Percentiles rank a stretch among this genome's conserved stretches.
Conservation (phyloP, 2,888 invertebrate genomes). For the Artemia sinica region DNA sequence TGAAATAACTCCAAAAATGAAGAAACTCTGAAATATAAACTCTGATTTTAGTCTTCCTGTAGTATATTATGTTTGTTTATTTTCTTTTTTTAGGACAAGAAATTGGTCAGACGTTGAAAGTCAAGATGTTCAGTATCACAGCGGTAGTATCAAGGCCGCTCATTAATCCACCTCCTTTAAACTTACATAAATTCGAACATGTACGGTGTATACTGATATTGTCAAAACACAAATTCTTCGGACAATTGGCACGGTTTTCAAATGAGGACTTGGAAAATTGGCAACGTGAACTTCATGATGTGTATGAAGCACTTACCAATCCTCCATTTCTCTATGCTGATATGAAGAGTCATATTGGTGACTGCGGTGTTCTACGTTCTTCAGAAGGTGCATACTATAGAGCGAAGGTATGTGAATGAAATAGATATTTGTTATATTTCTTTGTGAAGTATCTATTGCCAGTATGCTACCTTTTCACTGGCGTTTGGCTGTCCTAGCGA, state of each 20-base stretch:
- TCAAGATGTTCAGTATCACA: neutral
- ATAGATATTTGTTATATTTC: too few species aligned
- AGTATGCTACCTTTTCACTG: too few species aligned
- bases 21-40: too few species aligned
- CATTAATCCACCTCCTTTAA: neutral
- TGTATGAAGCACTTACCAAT: neutral
- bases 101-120: neutral
- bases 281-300: constrained; percentile 11
- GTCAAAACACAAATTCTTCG: constrained; percentile 13
- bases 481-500: too few species aligned
- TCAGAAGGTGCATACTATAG: constrained; percentile 19
- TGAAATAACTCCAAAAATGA: too few species aligned
- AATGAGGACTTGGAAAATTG: constrained; percentile 5
- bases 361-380: constrained; percentile 19
- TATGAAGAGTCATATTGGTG: constrained; percentile 16
- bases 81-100: too few species aligned
- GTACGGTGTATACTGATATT: neutral
- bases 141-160: neutral
- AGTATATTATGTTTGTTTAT: too few species aligned
- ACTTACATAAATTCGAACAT: constrained; percentile 9
- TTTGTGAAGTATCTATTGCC: too few species aligned
- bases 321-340: constrained; percentile 20
- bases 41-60: too few species aligned
- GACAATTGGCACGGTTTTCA: constrained; percentile 17
- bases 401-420: constrained; percentile 13